Conservation (phyloP, 1,140 invertebrate genomes). For the Pristionchus pacificus region DNA sequence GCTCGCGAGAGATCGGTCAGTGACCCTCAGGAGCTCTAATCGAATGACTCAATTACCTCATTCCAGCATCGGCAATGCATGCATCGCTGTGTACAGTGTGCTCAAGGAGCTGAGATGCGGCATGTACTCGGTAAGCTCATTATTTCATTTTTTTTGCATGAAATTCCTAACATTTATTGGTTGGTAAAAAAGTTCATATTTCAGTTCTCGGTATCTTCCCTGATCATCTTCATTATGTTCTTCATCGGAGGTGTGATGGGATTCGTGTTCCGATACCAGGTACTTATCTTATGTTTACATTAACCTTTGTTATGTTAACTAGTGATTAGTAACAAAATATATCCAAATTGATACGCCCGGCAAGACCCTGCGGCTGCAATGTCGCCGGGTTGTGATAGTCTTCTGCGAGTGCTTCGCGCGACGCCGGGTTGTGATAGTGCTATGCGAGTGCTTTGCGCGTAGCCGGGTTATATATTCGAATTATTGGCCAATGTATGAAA, state of each 20-base stretch:
- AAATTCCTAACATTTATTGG: slow-evolving; percentile 6
- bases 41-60: background rate
- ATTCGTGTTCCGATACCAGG: slow-evolving; percentile 52
- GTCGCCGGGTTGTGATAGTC: no score
- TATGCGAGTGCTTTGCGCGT: no score
- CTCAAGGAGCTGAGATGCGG: slow-evolving; percentile 49
- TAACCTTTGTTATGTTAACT: no score
- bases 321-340: no score
- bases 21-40: no score
- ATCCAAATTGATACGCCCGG: no score
- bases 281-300: slow-evolving; percentile 8
- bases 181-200: slow-evolving; percentile 18
- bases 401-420: no score
- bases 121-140: slow-evolving; percentile 49
- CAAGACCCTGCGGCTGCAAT: no score
- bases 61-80: slow-evolving; percentile 36
- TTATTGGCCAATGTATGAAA: no score
- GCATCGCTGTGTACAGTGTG: slow-evolving; percentile 47
- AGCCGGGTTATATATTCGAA: no score
- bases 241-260: slow-evolving; percentile 55
- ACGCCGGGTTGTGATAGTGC: no score
- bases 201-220: slow-evolving; percentile 47
- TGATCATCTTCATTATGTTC: slow-evolving; percentile 54
- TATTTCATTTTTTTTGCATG: background rate
- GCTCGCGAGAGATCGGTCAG: no score